Conservation (phyloP, 30 jellyfish, hydroid and myxozoan species). For the Sanderia malayensis region DNA sequence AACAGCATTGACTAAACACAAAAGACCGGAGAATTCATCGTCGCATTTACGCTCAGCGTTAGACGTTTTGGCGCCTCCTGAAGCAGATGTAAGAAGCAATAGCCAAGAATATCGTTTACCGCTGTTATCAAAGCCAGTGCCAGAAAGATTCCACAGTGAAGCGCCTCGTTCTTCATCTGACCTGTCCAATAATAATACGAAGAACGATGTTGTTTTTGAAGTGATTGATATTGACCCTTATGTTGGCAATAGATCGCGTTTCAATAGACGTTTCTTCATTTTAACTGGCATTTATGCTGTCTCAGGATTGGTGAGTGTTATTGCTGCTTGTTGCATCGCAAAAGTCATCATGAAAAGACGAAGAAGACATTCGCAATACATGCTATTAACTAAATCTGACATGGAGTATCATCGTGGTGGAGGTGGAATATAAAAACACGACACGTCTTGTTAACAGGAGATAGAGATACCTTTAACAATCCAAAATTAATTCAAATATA, state of each 20-base stretch:
- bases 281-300: slow-evolving; percentile 67
- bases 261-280: slow-evolving; percentile 46
- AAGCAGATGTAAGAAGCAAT: slow-evolving; percentile 29
- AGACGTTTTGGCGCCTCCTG: slow-evolving; percentile 90
- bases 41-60: slow-evolving; percentile 76
- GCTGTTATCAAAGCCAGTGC: slow-evolving; percentile 35
- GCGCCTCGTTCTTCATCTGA: slow-evolving; percentile 44
- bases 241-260: slow-evolving; percentile 33
- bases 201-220: slow-evolving; percentile 75
- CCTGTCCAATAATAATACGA: slow-evolving; percentile 21
- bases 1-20: no score
- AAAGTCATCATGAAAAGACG: slow-evolving; percentile 55
- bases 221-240: slow-evolving; percentile 83
- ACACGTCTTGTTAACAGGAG: background rate
- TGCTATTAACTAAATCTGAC: slow-evolving; percentile 85
- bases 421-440: slow-evolving; percentile 71
- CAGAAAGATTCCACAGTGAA: slow-evolving; percentile 48
- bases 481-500: no score
- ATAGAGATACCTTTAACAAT: no score
- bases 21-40: slow-evolving; percentile 38
- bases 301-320: slow-evolving; percentile 62
- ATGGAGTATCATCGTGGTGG: slow-evolving; percentile 96
- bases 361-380: slow-evolving; percentile 77
- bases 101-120: slow-evolving; percentile 28
- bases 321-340: slow-evolving; percentile 75